These are phyloP conservation scores for Psittacula derbiana DNA, from an alignment of 2,797 vertebrate species.

Conservation along the genomic window DNA sequence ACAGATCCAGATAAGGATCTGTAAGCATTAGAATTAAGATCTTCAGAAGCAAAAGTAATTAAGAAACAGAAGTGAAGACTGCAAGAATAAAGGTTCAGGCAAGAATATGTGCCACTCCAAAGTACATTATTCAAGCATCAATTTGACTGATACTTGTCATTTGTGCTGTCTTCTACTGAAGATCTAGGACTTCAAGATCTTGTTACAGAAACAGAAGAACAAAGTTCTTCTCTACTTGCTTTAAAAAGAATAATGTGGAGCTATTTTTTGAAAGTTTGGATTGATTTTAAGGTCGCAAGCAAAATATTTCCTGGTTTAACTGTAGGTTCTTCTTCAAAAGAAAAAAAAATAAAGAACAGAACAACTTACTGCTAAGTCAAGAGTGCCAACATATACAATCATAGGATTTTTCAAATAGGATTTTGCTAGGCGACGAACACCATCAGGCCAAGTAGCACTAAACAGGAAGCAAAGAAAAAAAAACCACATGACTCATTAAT, in stretches of 20 bases:
- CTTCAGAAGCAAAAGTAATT: not conserved
- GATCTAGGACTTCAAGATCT: not conserved
- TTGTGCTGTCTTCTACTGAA: not conserved
- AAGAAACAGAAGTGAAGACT: not conserved
- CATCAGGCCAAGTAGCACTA: slow-evolving; percentile 94
- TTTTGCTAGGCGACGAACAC: slow-evolving; percentile 88
- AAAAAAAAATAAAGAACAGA: not conserved
- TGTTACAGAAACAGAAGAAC: not conserved
- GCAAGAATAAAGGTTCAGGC: not conserved
- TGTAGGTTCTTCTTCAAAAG: not conserved
- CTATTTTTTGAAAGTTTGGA: not conserved
- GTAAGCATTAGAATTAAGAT: not conserved
- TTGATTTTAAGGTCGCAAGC: not conserved
- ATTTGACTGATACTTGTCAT: not conserved
- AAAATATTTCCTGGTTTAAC: not conserved
- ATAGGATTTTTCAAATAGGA: slow-evolving; percentile 94
- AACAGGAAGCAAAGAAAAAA: not conserved
- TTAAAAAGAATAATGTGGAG: not conserved
- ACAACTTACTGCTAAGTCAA: slow-evolving; percentile 91
- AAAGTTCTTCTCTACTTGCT: not conserved
- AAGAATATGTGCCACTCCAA: not conserved
- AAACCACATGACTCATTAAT: not conserved
- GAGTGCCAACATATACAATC: slow-evolving; percentile 94
- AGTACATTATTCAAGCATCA: not conserved
- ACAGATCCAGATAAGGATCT: not conserved